Conservation (phyloP, 2,113 vertebrate species). For the Pomatorhinus ruficollis region DNA sequence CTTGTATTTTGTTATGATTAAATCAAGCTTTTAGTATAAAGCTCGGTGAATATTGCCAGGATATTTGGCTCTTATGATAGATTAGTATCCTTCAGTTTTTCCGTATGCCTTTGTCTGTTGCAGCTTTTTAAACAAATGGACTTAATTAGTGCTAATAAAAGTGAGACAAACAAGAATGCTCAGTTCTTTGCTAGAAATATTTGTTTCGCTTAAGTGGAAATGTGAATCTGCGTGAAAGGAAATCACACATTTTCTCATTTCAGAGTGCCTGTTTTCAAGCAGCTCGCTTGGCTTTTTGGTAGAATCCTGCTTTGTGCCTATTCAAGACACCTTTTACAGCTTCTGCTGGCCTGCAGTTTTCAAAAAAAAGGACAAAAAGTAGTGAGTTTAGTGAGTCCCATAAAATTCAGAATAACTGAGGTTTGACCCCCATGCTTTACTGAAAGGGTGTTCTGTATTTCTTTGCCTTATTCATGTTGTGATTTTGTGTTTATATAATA, state of each 20-base stretch:
- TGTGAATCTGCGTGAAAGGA: not conserved
- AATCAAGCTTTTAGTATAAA: not conserved
- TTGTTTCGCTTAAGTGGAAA: not conserved
- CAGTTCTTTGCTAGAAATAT: not conserved
- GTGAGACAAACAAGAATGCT: not conserved
- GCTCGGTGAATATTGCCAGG: not conserved
- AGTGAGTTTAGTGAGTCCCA: not conserved
- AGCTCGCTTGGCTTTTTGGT: not conserved
- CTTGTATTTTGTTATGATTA: not conserved
- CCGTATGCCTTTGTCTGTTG: not conserved
- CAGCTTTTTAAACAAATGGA: not conserved
- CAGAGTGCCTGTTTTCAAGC: not conserved
- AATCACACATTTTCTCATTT: not conserved
- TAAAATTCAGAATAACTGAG: not conserved
- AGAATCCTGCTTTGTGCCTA: not conserved
- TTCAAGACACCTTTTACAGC: not conserved
- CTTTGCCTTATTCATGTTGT: not conserved
- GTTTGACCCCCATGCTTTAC: rapidly evolving
- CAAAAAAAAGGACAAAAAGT: not conserved
- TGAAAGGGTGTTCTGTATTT: not conserved
- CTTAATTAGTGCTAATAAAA: not conserved
- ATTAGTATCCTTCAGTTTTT: not conserved
- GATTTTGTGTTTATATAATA: rapidly evolving
- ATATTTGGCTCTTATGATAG: not conserved
- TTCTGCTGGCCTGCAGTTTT: not conserved